phyloP scores from a whole-genome alignment of 2,113 vertebrate species.

The Hemiprocne comata region DNA sequence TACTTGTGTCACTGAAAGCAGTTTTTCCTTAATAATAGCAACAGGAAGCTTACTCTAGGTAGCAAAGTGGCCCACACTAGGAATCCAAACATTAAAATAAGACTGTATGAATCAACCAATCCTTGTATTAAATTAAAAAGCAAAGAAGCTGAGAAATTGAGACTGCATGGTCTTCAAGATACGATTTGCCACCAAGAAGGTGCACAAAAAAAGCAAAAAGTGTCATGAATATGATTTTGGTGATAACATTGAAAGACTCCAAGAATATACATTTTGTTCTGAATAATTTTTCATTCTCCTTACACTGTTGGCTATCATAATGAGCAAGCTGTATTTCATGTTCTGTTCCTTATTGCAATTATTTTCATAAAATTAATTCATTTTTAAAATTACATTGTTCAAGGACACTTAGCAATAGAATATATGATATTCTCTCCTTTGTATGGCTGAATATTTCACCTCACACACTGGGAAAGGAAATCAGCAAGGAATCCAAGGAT shows the following conservation, averaged over 20 bases:
- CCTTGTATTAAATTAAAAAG: background rate
- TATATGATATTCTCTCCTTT: constrained; percentile 8
- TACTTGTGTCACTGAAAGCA: background rate
- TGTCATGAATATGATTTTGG: background rate
- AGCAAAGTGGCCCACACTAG: background rate
- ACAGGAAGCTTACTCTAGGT: background rate
- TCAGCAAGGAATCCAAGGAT: background rate
- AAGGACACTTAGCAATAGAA: background rate
- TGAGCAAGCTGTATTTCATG: constrained; percentile 19
- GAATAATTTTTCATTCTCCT: background rate
- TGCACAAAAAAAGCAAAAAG: background rate
- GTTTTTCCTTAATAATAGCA: background rate
- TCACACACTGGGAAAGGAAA: background rate
- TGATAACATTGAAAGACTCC: constrained; percentile 13
- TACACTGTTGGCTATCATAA: background rate
- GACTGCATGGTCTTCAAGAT: background rate
- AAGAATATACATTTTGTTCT: background rate
- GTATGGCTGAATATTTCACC: background rate
- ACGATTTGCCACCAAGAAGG: background rate
- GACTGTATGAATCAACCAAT: background rate
- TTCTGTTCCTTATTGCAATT: constrained; percentile 17
- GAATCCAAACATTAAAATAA: background rate
- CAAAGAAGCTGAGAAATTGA: background rate
- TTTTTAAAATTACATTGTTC: constrained; percentile 10
- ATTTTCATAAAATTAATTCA: constrained; percentile 21